A percentile compares a stretch with the other conserved stretches of the same genome.
phyloP scores from a whole-genome alignment of 2,113 vertebrate species.

The Myotis brandtii region DNA sequence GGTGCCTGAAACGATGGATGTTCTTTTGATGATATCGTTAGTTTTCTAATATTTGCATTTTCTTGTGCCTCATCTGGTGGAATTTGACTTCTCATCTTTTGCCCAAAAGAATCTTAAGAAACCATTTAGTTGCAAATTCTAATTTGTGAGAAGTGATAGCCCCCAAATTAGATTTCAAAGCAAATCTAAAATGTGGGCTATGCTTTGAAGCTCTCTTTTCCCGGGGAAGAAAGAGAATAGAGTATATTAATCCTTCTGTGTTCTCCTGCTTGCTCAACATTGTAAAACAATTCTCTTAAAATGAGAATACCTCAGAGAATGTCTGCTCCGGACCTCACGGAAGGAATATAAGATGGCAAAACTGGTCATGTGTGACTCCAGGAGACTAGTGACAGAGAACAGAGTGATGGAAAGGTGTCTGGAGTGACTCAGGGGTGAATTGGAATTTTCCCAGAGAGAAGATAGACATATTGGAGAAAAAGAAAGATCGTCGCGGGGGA shows the following conservation, averaged over 20 bases:
- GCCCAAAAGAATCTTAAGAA: constrained; percentile 53
- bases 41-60: constrained; percentile 47
- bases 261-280: neutral
- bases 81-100: constrained; percentile 61
- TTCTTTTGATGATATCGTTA: constrained; percentile 57
- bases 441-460: constrained; percentile 5
- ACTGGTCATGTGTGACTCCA: neutral
- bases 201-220: neutral
- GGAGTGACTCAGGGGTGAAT: neutral
- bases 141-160: constrained; percentile 40
- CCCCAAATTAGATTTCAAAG: constrained; percentile 27
- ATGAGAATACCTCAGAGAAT: neutral
- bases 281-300: neutral
- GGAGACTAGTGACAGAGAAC: neutral
- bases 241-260: neutral
- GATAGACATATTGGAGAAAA: neutral
- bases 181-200: neutral
- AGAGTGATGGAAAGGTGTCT: neutral
- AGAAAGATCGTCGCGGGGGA: neutral
- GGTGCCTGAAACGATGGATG: constrained; percentile 24
- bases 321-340: neutral
- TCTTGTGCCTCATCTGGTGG: constrained; percentile 46
- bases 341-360: neutral
- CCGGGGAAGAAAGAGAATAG: neutral
- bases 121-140: constrained; percentile 40